phyloP scores from a whole-genome alignment of 2,888 invertebrate genomes.

The Theretra japonica region DNA sequence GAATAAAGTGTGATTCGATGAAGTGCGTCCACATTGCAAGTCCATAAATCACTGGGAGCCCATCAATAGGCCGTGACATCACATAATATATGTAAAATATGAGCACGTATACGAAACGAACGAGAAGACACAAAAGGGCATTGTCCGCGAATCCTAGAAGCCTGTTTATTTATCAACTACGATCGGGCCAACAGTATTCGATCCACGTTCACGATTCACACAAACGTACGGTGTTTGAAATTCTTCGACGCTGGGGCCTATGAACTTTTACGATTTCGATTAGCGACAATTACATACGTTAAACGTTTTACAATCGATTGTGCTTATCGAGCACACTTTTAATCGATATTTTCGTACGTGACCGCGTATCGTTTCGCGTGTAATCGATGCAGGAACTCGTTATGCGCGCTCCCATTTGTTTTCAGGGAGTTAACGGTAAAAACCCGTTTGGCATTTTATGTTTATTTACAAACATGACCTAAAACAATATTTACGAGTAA shows the following conservation, averaged over 20 bases:
- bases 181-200: constrained; percentile 71
- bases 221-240: constrained; percentile 74
- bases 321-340: constrained; percentile 12
- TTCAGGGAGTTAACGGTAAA: constrained; percentile 78
- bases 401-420: constrained; percentile 64
- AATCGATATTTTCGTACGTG: constrained; percentile 37
- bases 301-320: constrained; percentile 40
- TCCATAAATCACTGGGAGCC: not conserved
- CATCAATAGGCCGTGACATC: constrained; percentile 2
- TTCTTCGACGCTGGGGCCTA: constrained; percentile 63
- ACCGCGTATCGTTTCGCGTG: constrained; percentile 46
- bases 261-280: constrained; percentile 63
- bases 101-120: constrained; percentile 23
- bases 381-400: constrained; percentile 63
- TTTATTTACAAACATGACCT: constrained; percentile 48
- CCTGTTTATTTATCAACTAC: constrained; percentile 73
- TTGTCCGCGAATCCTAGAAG: constrained; percentile 68
- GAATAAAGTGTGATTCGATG: not conserved
- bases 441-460: constrained; percentile 71
- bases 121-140: constrained; percentile 58
- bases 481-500: constrained; percentile 24
- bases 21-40: not conserved
- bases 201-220: constrained; percentile 80
- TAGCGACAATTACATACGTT: constrained; percentile 39
- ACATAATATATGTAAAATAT: constrained; percentile 27